Evolutionary conservation across 1,140 invertebrate genomes (phyloP).

Genomic region (Cydia fagiglandana): DNA sequence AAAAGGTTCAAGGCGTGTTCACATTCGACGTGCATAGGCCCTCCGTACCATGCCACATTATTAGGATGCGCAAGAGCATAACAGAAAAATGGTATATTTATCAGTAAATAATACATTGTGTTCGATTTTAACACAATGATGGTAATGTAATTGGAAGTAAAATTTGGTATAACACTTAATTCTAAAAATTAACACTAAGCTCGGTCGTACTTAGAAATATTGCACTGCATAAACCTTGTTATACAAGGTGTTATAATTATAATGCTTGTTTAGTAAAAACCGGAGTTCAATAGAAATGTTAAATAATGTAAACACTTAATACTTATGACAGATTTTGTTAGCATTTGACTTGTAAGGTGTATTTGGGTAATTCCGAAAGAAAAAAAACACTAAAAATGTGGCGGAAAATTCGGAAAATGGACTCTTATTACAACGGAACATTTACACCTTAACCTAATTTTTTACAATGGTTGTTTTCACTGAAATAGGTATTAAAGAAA

Average conservation of each 20-base stretch:
- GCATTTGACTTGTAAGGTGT: too few species aligned
- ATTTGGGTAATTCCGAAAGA: too few species aligned
- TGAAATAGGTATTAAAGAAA: too few species aligned
- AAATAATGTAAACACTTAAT: too few species aligned
- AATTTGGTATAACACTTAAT: neutral
- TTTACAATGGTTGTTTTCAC: too few species aligned
- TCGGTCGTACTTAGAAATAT: neutral
- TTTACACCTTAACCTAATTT: too few species aligned
- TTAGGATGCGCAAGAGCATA: slow-evolving; percentile 41
- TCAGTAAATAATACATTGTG: neutral
- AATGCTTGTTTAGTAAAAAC: neutral
- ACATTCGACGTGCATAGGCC: slow-evolving; percentile 50
- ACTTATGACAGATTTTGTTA: too few species aligned
- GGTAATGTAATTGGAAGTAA: neutral
- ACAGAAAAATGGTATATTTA: neutral
- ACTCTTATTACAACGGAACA: too few species aligned
- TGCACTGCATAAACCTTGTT: neutral
- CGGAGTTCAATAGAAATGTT: too few species aligned
- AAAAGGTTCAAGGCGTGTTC: slow-evolving; percentile 49
- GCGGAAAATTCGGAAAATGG: too few species aligned
- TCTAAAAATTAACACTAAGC: slow-evolving; percentile 6
- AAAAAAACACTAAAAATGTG: too few species aligned
- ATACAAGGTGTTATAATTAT: neutral
- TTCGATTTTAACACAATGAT: slow-evolving; percentile 1
- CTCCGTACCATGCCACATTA: slow-evolving; percentile 57